Conservation (phyloP, 2,797 vertebrate species). For the Platalea minor region DNA sequence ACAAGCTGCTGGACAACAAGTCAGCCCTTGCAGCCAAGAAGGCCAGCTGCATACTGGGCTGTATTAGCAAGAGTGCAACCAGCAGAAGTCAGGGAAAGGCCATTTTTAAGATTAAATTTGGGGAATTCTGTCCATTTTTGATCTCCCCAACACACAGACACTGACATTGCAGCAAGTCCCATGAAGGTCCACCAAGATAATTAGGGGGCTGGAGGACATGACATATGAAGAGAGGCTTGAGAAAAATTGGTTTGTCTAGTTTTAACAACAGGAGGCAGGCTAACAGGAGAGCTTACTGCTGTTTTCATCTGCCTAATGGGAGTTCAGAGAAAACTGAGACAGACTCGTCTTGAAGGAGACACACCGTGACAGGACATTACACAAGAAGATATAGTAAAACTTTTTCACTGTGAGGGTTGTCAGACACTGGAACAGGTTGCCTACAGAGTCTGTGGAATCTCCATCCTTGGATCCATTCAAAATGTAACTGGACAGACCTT, state of each 20-base stretch:
- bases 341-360: background rate
- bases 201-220: background rate
- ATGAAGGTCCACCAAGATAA: background rate
- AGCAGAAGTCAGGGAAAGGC: background rate
- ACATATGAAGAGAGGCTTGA: background rate
- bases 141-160: background rate
- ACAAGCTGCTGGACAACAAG: background rate
- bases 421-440: background rate
- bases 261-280: background rate
- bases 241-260: background rate
- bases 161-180: background rate
- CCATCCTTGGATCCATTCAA: background rate
- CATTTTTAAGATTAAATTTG: background rate
- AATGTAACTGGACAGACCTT: background rate
- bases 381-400: background rate
- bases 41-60: background rate
- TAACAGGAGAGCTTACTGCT: background rate
- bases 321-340: background rate
- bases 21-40: background rate
- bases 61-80: background rate
- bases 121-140: background rate
- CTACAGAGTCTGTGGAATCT: background rate
- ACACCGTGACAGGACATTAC: background rate
- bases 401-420: background rate
- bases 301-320: background rate